Percentiles rank a stretch among this genome's conserved stretches.
Conservation (phyloP, 2,797 vertebrate species). For the Oceanodroma leucorhoa region DNA sequence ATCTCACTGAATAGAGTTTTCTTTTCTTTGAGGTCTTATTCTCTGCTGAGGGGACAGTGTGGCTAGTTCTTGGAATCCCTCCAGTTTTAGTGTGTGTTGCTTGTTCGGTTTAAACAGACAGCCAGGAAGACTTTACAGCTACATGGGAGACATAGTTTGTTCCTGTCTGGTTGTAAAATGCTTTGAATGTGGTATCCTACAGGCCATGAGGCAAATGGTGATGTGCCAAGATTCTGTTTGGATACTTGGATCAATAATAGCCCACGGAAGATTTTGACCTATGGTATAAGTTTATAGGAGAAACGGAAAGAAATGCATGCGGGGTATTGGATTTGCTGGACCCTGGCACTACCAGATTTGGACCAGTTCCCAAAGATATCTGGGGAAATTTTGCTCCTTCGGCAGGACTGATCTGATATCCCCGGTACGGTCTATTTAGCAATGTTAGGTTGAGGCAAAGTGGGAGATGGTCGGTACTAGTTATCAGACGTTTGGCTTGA, state of each 20-base stretch:
- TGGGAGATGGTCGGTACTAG: neutral
- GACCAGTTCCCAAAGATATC: neutral
- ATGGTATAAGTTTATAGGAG: neutral
- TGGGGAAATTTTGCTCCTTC: neutral
- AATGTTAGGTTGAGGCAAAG: neutral
- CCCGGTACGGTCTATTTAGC: neutral
- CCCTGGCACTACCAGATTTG: neutral
- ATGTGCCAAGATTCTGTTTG: neutral
- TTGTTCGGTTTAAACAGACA: conserved; percentile 33
- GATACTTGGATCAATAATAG: neutral
- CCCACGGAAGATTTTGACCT: neutral
- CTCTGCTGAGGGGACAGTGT: conserved; percentile 7
- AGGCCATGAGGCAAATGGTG: neutral
- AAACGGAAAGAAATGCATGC: neutral
- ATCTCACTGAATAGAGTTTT: neutral
- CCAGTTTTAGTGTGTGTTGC: neutral
- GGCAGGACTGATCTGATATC: neutral
- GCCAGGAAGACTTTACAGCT: conserved; percentile 13
- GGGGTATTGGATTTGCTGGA: neutral
- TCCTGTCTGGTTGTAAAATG: conserved; percentile 7
- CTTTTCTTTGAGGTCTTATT: conserved; percentile 11
- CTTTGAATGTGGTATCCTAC: neutral
- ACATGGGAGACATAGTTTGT: neutral
- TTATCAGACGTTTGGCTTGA: neutral
- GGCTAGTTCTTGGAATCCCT: conserved; percentile 12